Conservation (phyloP, 1,140 invertebrate species). For the Reticulitermes speratus region DNA sequence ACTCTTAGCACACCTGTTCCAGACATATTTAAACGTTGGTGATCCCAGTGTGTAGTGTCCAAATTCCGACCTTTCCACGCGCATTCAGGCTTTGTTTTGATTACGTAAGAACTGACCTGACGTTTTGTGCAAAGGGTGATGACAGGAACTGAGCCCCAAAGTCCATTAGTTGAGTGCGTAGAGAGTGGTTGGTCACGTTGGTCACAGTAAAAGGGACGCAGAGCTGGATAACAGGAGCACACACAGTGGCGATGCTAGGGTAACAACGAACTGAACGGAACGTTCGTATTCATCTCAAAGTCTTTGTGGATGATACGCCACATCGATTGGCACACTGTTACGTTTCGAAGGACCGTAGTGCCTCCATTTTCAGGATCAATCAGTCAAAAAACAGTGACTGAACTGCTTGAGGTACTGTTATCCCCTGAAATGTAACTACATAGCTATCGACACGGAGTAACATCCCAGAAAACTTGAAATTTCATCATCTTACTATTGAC, state of each 20-base stretch:
- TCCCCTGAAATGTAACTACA: no score
- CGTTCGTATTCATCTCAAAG: no score
- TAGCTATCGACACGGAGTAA: no score
- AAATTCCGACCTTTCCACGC: neutral
- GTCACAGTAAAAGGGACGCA: neutral
- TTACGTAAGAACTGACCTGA: neutral
- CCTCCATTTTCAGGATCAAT: no score
- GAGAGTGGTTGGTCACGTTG: neutral
- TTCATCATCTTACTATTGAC: no score
- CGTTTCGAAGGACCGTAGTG: no score
- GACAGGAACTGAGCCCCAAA: conserved; percentile 25
- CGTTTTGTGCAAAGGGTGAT: neutral
- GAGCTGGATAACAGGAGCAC: neutral
- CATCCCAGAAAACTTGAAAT: no score
- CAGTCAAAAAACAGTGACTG: no score
- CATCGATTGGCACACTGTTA: no score
- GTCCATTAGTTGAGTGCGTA: neutral
- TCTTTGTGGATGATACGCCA: no score
- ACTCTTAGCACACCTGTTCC: neutral
- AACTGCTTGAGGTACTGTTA: no score
- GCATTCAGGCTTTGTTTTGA: neutral
- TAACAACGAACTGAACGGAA: neutral
- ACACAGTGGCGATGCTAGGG: neutral
- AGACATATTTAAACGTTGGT: neutral
- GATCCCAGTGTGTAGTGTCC: neutral